phyloP scores from a whole-genome alignment of 2,113 vertebrate genomes.

The Antennarius striatus region DNA sequence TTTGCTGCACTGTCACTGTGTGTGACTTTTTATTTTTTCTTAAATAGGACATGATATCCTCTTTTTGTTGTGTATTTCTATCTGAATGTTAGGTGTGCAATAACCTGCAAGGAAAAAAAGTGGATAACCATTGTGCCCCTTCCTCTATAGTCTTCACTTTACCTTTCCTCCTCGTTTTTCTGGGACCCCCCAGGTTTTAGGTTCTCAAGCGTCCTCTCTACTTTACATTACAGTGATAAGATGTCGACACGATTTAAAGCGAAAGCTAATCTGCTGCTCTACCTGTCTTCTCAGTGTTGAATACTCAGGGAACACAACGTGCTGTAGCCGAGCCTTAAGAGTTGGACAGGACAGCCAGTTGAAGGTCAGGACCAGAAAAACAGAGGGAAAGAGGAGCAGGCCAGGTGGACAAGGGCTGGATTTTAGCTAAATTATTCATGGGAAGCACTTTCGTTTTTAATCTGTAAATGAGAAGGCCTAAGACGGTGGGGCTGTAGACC shows the following conservation, averaged over 20 bases:
- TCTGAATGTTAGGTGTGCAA: constrained; percentile 80
- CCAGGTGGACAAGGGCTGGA: constrained; percentile 62
- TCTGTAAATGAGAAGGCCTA: constrained; percentile 92
- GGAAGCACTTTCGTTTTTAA: constrained; percentile 85
- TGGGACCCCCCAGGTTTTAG: constrained; percentile 61
- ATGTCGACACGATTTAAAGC: constrained; percentile 90
- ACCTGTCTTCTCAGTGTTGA: constrained; percentile 70
- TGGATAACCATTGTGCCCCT: constrained; percentile 55
- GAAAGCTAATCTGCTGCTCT: constrained; percentile 87
- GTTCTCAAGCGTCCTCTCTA: constrained; percentile 82
- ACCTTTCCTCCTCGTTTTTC: constrained; percentile 60
- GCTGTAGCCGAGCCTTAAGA: constrained; percentile 60
- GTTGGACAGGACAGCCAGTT: constrained; percentile 43
- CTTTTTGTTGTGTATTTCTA: constrained; percentile 37
- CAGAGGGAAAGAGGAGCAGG: constrained; percentile 35
- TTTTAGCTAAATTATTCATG: constrained; percentile 88
- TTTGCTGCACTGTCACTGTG: too few relatives aligned
- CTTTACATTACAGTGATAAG: constrained; percentile 87
- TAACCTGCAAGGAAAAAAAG: constrained; percentile 62
- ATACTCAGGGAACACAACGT: constrained; percentile 84
- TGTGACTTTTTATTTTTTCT: too few relatives aligned
- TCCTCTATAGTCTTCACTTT: constrained; percentile 19
- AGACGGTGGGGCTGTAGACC: constrained; percentile 43
- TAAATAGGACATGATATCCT: background rate
- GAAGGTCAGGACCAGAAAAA: constrained; percentile 38